phyloP scores from a whole-genome alignment of 2,888 invertebrate genomes.

The Anaspis maculata region DNA sequence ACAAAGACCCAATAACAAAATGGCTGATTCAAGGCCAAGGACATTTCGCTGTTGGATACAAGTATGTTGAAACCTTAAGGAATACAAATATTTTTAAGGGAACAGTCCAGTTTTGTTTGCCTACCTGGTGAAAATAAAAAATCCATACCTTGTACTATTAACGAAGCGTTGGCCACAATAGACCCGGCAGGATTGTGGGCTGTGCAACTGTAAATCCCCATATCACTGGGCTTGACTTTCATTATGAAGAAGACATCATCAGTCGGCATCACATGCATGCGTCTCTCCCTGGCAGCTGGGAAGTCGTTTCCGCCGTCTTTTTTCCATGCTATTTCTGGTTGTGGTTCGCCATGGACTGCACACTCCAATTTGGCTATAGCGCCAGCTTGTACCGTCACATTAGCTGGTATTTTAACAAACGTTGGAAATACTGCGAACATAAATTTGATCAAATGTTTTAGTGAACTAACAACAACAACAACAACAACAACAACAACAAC shows the following conservation, averaged over 20 bases:
- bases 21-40: no score
- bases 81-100: no score
- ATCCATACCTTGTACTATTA: constrained; percentile 65
- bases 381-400: constrained; percentile 78
- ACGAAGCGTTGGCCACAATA: constrained; percentile 76
- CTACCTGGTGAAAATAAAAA: no score
- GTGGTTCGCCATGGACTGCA: constrained; percentile 81
- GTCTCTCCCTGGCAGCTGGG: constrained; percentile 86
- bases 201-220: constrained; percentile 89
- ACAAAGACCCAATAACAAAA: no score
- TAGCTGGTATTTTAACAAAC: constrained; percentile 75
- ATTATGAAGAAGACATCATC: constrained; percentile 90
- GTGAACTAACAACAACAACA: no score
- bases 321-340: constrained; percentile 83
- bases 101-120: no score
- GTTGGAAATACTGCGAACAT: constrained; percentile 60
- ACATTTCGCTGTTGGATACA: no score
- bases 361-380: constrained; percentile 83
- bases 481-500: no score
- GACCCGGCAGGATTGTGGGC: constrained; percentile 85
- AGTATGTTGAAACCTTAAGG: no score
- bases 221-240: constrained; percentile 81
- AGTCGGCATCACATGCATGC: constrained; percentile 86
- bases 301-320: constrained; percentile 92
- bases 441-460: constrained; percentile 28